These are phyloP conservation scores for Bombus sibiricus DNA, from an alignment of 1,140 invertebrate species.

Conservation along the genomic window DNA sequence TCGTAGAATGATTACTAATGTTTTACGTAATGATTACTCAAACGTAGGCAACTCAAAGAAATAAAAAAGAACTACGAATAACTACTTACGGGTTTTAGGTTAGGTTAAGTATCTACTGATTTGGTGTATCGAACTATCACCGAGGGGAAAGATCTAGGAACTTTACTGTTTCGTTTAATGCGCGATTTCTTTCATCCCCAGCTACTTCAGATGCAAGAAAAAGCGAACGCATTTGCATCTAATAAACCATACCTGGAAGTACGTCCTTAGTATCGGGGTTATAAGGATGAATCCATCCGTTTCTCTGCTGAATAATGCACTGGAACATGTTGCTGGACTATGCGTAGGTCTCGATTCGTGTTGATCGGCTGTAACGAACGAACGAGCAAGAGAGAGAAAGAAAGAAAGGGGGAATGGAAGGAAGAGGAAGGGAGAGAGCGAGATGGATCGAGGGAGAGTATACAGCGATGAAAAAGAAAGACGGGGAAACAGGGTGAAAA, in stretches of 20 bases:
- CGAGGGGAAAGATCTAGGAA: neutral
- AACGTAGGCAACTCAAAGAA: neutral
- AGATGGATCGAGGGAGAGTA: conserved; percentile 2
- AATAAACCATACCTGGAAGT: conserved; percentile 86
- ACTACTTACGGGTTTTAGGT: neutral
- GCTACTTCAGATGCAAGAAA: conserved; percentile 8
- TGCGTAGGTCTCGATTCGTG: conserved; percentile 23
- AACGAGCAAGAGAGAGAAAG: neutral
- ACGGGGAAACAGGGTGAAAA: neutral
- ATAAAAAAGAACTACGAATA: neutral
- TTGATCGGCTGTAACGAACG: conserved; percentile 28
- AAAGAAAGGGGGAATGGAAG: neutral
- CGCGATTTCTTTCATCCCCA: neutral
- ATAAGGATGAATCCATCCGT: conserved; percentile 89
- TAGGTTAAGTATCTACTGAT: neutral
- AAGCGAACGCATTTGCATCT: neutral
- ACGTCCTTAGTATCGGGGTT: conserved; percentile 89
- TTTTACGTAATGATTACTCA: neutral
- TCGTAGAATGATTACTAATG: neutral
- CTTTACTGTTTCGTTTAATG: neutral
- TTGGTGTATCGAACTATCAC: neutral
- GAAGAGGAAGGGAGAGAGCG: neutral
- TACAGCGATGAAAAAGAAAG: neutral
- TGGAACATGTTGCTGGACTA: conserved; percentile 86
- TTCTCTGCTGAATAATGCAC: conserved; percentile 91